phyloP scores from a whole-genome alignment of 2,888 invertebrate genomes.

The Folsomia candida region DNA sequence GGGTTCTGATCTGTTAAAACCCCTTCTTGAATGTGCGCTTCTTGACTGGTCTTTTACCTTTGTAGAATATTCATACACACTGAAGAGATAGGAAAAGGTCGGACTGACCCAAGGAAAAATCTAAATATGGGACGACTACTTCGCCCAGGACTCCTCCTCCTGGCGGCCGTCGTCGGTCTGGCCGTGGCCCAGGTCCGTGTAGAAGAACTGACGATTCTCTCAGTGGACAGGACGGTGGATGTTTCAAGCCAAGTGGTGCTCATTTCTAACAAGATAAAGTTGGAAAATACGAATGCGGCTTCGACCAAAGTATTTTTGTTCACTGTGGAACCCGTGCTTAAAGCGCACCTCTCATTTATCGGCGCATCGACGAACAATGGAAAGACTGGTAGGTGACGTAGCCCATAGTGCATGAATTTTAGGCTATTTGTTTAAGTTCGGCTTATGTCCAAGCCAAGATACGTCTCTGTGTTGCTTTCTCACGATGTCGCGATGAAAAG shows the following conservation, averaged over 20 bases:
- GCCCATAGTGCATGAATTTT: neutral
- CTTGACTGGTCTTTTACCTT: too few species aligned
- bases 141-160: neutral
- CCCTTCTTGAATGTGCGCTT: too few species aligned
- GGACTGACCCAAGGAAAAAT: too few species aligned
- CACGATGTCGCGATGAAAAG: constrained; percentile 5
- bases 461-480: constrained; percentile 17
- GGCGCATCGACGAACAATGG: constrained; percentile 57
- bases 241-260: constrained; percentile 85
- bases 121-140: too few species aligned
- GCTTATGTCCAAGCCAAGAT: neutral
- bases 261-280: constrained; percentile 71
- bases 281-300: constrained; percentile 78
- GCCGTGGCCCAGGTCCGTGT: constrained; percentile 23
- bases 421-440: neutral
- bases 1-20: too few species aligned
- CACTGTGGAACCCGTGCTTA: constrained; percentile 65
- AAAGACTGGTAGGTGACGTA: constrained; percentile 21
- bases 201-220: constrained; percentile 56
- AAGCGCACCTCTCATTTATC: constrained; percentile 70
- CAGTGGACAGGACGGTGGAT: constrained; percentile 83
- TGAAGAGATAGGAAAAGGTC: too few species aligned
- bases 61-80: too few species aligned
- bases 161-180: constrained; percentile 4
- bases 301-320: constrained; percentile 69